phyloP scores from a whole-genome alignment of 2,888 invertebrate species.

The Matsumyia berberina region DNA sequence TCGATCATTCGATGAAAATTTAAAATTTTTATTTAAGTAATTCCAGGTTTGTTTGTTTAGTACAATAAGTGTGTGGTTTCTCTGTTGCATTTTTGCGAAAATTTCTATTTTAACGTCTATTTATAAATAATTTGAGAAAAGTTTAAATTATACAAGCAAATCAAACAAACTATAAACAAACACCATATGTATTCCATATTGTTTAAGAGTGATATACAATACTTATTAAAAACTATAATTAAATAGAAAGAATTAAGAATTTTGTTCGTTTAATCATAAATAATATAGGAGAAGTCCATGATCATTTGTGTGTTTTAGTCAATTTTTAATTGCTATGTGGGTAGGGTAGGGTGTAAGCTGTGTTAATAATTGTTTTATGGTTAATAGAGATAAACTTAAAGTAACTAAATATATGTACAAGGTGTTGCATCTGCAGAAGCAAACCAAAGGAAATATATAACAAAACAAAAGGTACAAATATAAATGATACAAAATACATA shows the following conservation, averaged over 20 bases:
- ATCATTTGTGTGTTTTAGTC: conserved; percentile 38
- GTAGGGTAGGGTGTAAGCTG: conserved; percentile 24
- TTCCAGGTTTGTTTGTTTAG: conserved; percentile 70
- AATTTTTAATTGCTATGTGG: conserved; percentile 37
- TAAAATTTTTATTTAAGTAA: conserved; percentile 59
- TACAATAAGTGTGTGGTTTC: conserved; percentile 58
- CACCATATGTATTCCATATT: conserved; percentile 46
- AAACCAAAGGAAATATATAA: conserved; percentile 49
- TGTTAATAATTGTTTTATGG: conserved; percentile 51
- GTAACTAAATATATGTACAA: conserved; percentile 46
- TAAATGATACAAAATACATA: conserved; percentile 36
- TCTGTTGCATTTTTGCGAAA: conserved; percentile 43
- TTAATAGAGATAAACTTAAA: conserved; percentile 44
- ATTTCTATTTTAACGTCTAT: conserved; percentile 18
- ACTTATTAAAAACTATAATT: conserved; percentile 38
- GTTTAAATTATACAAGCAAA: conserved; percentile 66
- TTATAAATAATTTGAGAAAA: conserved; percentile 56
- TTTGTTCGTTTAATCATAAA: conserved; percentile 37
- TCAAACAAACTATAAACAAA: conserved; percentile 62
- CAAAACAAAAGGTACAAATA: conserved; percentile 40
- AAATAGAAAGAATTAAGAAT: conserved; percentile 36
- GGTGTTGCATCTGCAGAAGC: conserved; percentile 22
- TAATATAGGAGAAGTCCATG: conserved; percentile 16
- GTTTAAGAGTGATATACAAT: conserved; percentile 23
- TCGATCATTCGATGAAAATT: conserved; percentile 63